Evolutionary conservation across 2,888 invertebrate species (phyloP), one percentile per base, ranked within the genome.

Genomic region (Hermaeophaga mercurialis): DNA sequence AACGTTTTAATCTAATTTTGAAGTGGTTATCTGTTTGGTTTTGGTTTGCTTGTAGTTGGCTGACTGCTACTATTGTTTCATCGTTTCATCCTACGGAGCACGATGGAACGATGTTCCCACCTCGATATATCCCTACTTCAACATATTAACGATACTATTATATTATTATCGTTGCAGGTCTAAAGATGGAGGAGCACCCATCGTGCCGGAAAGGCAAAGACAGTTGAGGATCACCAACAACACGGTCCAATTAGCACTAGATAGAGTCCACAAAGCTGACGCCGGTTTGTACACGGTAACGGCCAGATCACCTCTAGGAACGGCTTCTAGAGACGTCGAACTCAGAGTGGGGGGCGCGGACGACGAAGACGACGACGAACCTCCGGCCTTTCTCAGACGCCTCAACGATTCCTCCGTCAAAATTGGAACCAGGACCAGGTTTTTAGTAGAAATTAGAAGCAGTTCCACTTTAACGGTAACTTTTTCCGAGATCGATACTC

Each of bases 391-490:
- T 79, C 80, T 93, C 59, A 84, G 94, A 59, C 84, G 92, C 61
- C 85, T 95, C 48, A 89, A 88, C 72, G 93, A 95, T 78, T 85
- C 94, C 49, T 87, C 90, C 9, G 93, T 92, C 58, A 93, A 94
- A 80, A 93, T 95, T 71, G 94, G 94, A 71, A 91, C 92, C 36
- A 82, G 93, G 70, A 90, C 91, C 1, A 82, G 93, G 67, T 88
- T 94, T 71, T 83, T 94, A 43, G 90, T 92, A 43, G 93, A 94
- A 79, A 89, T 93, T 62, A 82, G 87, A 73, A 91, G 90, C 78
- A 66, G 70, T 61, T 84, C 88, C 45, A 67, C 70, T 38, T 52
- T 73, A 39, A 62, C 62, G 62, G 73, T 73, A 52, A 65, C 69
- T 49, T 14, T 11, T 15, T 22, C n/a, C n/a, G n/a, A n/a, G n/a